phyloP scores from a whole-genome alignment of 2,888 invertebrate genomes.

The Apocheima hispidaria region DNA sequence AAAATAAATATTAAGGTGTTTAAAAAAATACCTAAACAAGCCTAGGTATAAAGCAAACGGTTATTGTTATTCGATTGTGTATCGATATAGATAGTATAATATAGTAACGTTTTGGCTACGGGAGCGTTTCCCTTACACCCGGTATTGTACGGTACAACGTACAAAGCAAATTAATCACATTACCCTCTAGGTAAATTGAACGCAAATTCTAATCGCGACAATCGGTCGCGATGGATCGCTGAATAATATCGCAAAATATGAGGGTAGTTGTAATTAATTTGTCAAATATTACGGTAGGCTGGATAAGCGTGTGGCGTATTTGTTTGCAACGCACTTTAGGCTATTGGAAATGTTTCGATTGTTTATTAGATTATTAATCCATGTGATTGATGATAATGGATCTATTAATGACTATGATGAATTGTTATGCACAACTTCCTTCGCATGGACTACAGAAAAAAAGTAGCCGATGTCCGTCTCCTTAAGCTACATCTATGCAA shows the following conservation, averaged over 20 bases:
- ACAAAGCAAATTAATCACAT: constrained; percentile 30
- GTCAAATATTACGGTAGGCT: neutral
- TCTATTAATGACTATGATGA: too few relatives aligned
- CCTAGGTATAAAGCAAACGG: too few relatives aligned
- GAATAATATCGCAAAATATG: constrained; percentile 39
- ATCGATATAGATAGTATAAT: too few relatives aligned
- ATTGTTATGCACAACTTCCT: too few relatives aligned
- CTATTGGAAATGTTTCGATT: constrained; percentile 12
- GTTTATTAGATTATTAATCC: constrained; percentile 17
- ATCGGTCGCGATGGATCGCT: constrained; percentile 37
- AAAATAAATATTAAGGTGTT: too few relatives aligned
- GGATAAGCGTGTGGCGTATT: constrained; percentile 1
- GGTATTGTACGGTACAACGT: neutral
- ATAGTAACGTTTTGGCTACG: too few relatives aligned
- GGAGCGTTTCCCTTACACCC: too few relatives aligned
- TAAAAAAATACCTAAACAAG: too few relatives aligned
- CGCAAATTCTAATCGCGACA: constrained; percentile 35
- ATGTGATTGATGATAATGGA: neutral
- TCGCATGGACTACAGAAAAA: too few relatives aligned
- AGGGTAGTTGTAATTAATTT: constrained; percentile 39
- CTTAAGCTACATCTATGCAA: too few relatives aligned
- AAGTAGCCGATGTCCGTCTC: too few relatives aligned
- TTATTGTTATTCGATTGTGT: too few relatives aligned
- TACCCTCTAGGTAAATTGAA: constrained; percentile 19
- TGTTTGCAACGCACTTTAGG: constrained; percentile 31